phyloP scores from a whole-genome alignment of 64 coral and sea anemone genomes.

The Dendronephthya gigantea region DNA sequence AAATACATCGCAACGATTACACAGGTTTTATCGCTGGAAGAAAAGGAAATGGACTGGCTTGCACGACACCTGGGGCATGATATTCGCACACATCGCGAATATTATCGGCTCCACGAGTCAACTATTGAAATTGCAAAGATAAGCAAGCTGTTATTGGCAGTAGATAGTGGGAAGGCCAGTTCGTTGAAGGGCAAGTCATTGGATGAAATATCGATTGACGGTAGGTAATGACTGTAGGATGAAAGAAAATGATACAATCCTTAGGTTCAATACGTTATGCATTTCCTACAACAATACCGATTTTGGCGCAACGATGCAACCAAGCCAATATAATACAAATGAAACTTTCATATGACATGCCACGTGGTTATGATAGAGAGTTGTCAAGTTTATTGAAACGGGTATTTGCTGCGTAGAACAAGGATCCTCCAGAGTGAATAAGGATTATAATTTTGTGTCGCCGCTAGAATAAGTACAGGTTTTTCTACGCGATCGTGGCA shows the following conservation, averaged over 20 bases:
- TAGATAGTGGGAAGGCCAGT: neutral
- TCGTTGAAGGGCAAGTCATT: neutral
- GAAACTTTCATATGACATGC: no score
- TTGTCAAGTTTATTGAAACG: no score
- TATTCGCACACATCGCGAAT: neutral
- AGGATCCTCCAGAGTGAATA: no score
- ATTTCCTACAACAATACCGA: neutral
- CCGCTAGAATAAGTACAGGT: no score
- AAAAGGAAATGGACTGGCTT: neutral
- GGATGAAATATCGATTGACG: neutral
- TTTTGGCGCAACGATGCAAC: no score
- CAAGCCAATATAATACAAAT: no score
- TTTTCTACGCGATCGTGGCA: no score
- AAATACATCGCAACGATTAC: neutral
- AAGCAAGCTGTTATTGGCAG: neutral
- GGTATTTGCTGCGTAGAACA: no score
- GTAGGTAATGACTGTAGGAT: neutral
- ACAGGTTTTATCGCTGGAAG: neutral
- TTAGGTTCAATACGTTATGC: neutral
- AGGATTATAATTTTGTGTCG: no score
- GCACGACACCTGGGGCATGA: slow-evolving; percentile 1
- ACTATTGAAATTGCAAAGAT: neutral
- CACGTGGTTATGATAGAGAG: no score
- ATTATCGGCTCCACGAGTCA: neutral
- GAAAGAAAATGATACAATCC: neutral